phyloP scores from a whole-genome alignment of 1,140 invertebrate genomes.

The Parasteatoda tepidariorum region DNA sequence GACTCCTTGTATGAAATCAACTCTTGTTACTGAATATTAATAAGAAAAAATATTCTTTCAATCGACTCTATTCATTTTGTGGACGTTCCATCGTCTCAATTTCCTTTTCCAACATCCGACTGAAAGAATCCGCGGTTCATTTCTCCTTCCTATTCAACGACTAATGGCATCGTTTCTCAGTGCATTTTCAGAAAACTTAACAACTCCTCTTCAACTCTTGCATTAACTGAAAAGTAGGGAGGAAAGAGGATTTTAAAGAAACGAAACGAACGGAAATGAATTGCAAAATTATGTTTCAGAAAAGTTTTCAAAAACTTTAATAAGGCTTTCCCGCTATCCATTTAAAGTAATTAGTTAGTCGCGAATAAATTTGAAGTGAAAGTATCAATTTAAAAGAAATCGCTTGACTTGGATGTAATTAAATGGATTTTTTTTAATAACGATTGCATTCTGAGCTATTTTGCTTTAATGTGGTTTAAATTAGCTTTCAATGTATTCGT shows the following conservation, averaged over 20 bases:
- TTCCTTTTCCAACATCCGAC: background rate
- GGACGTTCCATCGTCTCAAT: background rate
- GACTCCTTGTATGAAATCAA: too few species aligned
- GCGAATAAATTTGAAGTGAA: background rate
- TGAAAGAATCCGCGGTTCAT: conserved; percentile 12
- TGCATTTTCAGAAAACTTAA: conserved; percentile 14
- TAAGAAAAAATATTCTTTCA: too few species aligned
- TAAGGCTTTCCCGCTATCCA: background rate
- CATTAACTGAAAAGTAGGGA: background rate
- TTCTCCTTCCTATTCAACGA: conserved; percentile 7
- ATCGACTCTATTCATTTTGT: too few species aligned
- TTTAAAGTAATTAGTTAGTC: background rate
- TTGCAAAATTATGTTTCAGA: background rate
- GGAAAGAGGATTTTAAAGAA: background rate
- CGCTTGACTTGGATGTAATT: background rate
- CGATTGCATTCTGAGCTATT: background rate
- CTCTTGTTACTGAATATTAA: too few species aligned
- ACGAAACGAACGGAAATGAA: background rate
- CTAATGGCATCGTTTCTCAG: conserved; percentile 29
- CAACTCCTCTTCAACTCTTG: background rate
- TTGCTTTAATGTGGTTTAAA: background rate
- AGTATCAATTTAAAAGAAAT: background rate
- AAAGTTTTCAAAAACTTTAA: background rate
- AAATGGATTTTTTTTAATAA: background rate
- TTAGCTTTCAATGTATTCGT: background rate